A percentile compares a stretch with the other conserved stretches of the same genome.
phyloP scores from a whole-genome alignment of 2,888 invertebrate species.

The Zonitis immaculata region DNA sequence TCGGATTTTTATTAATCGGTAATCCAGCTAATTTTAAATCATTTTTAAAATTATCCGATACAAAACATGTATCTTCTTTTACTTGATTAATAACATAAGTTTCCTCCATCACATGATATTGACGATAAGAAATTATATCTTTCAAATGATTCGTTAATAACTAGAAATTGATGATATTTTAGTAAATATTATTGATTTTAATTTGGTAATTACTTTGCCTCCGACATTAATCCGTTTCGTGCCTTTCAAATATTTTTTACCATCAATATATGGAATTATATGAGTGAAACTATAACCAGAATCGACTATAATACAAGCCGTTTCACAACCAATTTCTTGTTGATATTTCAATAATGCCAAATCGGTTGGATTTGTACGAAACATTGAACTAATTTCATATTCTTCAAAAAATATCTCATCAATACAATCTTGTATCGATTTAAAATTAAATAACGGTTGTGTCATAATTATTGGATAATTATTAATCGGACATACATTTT shows the following conservation, averaged over 20 bases:
- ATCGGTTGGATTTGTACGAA: conserved; percentile 76
- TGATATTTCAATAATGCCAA: conserved; percentile 52
- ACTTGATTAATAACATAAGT: conserved; percentile 97
- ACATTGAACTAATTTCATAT: conserved; percentile 81
- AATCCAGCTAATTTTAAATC: conserved; percentile 70
- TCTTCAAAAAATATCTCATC: conserved; percentile 98
- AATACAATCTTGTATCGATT: conserved; percentile 87
- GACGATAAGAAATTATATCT: conserved; percentile 93
- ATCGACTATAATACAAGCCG: conserved; percentile 71
- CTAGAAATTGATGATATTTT: conserved; percentile 17
- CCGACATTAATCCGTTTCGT: conserved; percentile 88
- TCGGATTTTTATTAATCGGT: conserved; percentile 60
- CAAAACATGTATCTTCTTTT: conserved; percentile 96
- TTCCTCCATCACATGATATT: conserved; percentile 98
- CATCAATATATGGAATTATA: conserved; percentile 82
- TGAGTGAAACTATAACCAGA: conserved; percentile 95
- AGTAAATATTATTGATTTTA: neutral
- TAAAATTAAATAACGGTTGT: conserved; percentile 92
- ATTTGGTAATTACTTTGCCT: conserved; percentile 66
- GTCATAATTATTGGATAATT: conserved; percentile 83
- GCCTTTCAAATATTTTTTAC: conserved; percentile 56
- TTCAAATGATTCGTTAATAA: conserved; percentile 92
- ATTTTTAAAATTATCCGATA: conserved; percentile 73
- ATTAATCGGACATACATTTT: conserved; percentile 73
- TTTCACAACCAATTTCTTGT: conserved; percentile 24